Conservation (phyloP, 2,888 invertebrate genomes). For the Boloria euphrosyne region DNA sequence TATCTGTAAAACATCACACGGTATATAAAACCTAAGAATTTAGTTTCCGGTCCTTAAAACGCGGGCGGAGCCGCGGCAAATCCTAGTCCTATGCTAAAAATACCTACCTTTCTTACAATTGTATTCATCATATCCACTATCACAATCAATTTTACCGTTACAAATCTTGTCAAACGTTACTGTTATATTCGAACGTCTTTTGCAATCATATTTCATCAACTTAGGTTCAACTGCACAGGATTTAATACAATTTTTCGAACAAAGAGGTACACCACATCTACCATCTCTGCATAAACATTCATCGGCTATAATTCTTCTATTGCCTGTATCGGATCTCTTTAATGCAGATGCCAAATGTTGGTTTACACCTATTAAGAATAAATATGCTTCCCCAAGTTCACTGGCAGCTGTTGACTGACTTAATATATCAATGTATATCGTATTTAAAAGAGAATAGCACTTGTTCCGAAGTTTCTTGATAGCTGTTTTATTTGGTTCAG, state of each 20-base stretch:
- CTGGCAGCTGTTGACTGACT: constrained; percentile 38
- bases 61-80: too few species aligned
- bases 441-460: constrained; percentile 49
- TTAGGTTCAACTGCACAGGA: constrained; percentile 56
- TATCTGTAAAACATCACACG: too few species aligned
- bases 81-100: too few species aligned
- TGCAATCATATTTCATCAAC: constrained; percentile 57
- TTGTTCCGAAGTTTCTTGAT: constrained; percentile 53
- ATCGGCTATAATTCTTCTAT: constrained; percentile 51
- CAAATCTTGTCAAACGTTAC: constrained; percentile 57
- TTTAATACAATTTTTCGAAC: constrained; percentile 54
- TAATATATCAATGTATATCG: constrained; percentile 53
- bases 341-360: constrained; percentile 57
- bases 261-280: constrained; percentile 53
- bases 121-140: constrained; percentile 60
- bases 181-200: constrained; percentile 42
- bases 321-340: constrained; percentile 62
- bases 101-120: constrained; percentile 57
- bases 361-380: constrained; percentile 53
- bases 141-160: constrained; percentile 59
- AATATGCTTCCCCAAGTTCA: constrained; percentile 51
- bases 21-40: too few species aligned
- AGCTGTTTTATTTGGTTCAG: constrained; percentile 41
- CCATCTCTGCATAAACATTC: constrained; percentile 57
- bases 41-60: too few species aligned